Conservation (phyloP, 2,797 vertebrate genomes). For the Lagodon rhomboides region DNA sequence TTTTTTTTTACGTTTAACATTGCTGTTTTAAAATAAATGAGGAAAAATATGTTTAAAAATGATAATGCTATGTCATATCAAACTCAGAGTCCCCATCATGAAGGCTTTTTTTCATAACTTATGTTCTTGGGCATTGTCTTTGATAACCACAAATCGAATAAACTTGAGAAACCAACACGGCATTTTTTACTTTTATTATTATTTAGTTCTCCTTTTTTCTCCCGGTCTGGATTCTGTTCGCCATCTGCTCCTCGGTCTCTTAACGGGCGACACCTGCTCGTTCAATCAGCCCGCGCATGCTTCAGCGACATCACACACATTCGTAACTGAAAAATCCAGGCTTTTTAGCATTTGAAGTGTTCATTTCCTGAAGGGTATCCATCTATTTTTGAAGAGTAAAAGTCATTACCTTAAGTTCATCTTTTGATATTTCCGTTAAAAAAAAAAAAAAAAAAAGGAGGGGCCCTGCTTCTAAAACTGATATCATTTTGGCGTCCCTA, state of each 20-base stretch:
- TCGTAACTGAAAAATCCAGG: constrained; percentile 31
- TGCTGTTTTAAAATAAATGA: constrained; percentile 76
- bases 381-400: constrained; percentile 63
- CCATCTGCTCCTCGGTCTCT: constrained; percentile 58
- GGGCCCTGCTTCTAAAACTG: constrained; percentile 36
- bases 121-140: constrained; percentile 93
- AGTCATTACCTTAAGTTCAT: constrained; percentile 64
- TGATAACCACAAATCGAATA: constrained; percentile 93
- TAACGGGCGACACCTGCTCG: constrained; percentile 60
- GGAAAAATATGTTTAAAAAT: constrained; percentile 69
- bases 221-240: constrained; percentile 45
- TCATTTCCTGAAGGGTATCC: constrained; percentile 64
- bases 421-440: constrained; percentile 51
- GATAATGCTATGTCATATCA: constrained; percentile 72
- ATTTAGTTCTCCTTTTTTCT: neutral
- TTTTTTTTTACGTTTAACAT: constrained; percentile 70
- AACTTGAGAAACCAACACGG: constrained; percentile 84
- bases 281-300: constrained; percentile 55
- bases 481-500: constrained; percentile 25
- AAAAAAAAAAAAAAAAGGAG: constrained; percentile 8
- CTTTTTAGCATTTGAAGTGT: constrained; percentile 40
- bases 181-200: constrained; percentile 27
- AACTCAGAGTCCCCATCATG: constrained; percentile 74
- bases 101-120: constrained; percentile 86
- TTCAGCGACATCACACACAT: constrained; percentile 34